These are phyloP conservation scores for Phragmatobia fuliginosa DNA, from an alignment of 2,888 invertebrate genomes.

Conservation along the genomic window DNA sequence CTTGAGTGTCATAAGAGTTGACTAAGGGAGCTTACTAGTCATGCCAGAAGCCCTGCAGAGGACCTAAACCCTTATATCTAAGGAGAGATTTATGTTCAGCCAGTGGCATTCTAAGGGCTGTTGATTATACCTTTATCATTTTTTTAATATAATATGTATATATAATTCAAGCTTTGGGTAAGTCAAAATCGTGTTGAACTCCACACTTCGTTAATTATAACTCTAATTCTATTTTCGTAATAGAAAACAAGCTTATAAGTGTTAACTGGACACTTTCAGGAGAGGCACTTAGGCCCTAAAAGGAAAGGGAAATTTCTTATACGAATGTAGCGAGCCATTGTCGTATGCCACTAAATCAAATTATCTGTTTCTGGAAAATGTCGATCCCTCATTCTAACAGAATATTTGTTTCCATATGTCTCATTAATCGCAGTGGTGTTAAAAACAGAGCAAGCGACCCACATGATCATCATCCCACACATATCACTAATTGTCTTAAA, in stretches of 20 bases:
- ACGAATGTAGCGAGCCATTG: not conserved
- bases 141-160: too few relatives aligned
- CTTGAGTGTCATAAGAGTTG: too few relatives aligned
- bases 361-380: not conserved
- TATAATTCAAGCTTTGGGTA: too few relatives aligned
- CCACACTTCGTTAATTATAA: too few relatives aligned
- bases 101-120: too few relatives aligned
- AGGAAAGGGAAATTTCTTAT: not conserved
- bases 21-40: too few relatives aligned
- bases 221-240: not conserved
- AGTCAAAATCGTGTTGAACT: too few relatives aligned
- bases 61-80: too few relatives aligned
- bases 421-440: not conserved
- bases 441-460: not conserved
- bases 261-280: not conserved
- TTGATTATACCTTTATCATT: too few relatives aligned
- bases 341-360: not conserved
- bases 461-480: slow-evolving; percentile 17
- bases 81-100: too few relatives aligned
- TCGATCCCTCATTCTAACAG: not conserved
- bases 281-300: not conserved
- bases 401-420: not conserved
- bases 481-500: slow-evolving; percentile 35
- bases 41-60: too few relatives aligned
- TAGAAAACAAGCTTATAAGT: not conserved